Evolutionary conservation across 2,888 invertebrate species (phyloP), one percentile per base, ranked within the genome.

Genomic region (Adelphocoris suturalis): DNA sequence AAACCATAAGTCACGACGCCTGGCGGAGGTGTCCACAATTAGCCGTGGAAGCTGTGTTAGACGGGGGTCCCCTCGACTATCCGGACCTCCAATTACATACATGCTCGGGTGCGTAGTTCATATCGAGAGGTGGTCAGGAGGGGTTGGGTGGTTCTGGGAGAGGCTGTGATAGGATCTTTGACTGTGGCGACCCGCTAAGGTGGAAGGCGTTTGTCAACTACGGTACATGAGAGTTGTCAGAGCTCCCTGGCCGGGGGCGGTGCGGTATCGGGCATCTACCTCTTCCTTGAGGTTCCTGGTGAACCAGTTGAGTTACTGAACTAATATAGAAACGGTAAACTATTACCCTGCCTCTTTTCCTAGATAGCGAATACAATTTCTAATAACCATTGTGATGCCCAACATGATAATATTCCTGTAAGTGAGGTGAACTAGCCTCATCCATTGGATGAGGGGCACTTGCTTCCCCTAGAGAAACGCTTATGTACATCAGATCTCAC

Each of bases 211-310:
- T 68, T 68, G 68, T 68, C 68, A 68, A 68, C 68, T 68, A 23
- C 68, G 68, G 68, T 68, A 68, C 68, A 68, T 68, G 68, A 68
- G 27, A 68, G 68, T 68, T 68, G 68, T 68, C 68, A 68, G 68
- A 68, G 68, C 68, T 68, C 68, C 68, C 23, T 68, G 68, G 68
- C 68, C 68, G 68, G 68, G 68, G 68, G 68, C 68, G 68, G 68
- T 68, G 27, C 68, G 19, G 23, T 68, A 68, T 68, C 68, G 23
- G 68, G 23, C 68, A 68, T 68, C 68, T 23, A 68, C 23, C 68
- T 68, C 23, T 68, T 68, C 68, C 68, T 68, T 23, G 23, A 61
- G 19, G 61, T 19, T 3, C 61, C 19, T n/a, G 61, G n/a, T 61
- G 61, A n/a, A 68, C 68, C 27, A 23, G 68, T 23, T 19, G 68